Evolutionary conservation across 2,113 vertebrate species (phyloP).

Genomic region (Malurus melanocephalus): DNA sequence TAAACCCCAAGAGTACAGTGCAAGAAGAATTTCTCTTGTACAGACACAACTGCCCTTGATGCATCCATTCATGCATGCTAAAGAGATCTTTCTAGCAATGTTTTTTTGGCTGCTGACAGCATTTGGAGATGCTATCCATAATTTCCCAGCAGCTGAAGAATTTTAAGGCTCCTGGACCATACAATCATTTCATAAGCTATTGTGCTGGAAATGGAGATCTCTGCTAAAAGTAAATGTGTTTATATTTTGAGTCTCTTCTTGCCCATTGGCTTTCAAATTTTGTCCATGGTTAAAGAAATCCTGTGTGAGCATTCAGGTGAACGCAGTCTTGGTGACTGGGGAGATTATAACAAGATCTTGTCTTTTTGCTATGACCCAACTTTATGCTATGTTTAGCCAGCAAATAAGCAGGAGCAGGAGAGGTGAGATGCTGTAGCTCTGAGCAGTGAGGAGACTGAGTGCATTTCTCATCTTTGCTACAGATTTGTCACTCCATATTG

Average conservation of each 20-base stretch:
- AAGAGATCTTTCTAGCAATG: constrained; percentile 30
- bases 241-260: background rate
- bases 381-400: background rate
- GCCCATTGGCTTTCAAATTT: background rate
- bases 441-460: background rate
- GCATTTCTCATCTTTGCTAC: background rate
- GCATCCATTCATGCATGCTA: constrained; percentile 23
- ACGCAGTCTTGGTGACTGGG: background rate
- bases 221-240: background rate
- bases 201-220: background rate
- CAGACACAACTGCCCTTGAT: constrained; percentile 12
- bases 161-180: background rate
- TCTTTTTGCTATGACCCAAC: background rate
- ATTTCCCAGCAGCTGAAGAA: background rate
- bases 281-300: background rate
- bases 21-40: constrained; percentile 24
- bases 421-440: background rate
- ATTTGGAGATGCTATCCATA: background rate
- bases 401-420: background rate
- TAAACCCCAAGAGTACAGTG: constrained; percentile 11
- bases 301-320: background rate
- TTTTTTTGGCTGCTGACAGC: constrained; percentile 8
- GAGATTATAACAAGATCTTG: background rate
- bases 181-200: background rate
- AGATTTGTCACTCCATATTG: background rate